Evolutionary conservation across 2,113 vertebrate genomes (phyloP), one percentile per base, ranked within the genome.

Genomic region (Protobothrops flavoviridis): DNA sequence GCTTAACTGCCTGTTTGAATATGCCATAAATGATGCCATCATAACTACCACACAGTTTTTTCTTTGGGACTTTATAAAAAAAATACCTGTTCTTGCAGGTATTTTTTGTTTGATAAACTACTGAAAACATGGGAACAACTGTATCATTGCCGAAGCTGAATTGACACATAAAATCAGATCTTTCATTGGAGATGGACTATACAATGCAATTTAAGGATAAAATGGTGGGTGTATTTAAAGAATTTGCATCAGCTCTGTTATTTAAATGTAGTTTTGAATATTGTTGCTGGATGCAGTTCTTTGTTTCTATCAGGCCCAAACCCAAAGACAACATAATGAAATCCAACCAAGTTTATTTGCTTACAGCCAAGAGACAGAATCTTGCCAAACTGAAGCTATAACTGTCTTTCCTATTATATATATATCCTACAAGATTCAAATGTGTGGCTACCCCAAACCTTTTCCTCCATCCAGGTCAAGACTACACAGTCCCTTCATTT

Each of bases 81-180:
- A 93, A 93, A 26, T 93, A 17, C 74, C 15, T 90, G 88, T 5
- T 90, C 53, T 26, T 89, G 92, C 91, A 94, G 93, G 61, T 92
- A 92, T 95, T 94, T 94, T 94, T 95, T 94, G 95, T 88, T 96
- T 96, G 95, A 91, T 94, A 94, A 91, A 93, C 89, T 93, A 92
- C 6, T 94, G 95, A 97, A 95, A 94, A 94, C 93, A 93, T 95
- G 88, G 85, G 56, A 90, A 85, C 94, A 96, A 94, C 92, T 91
- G 95, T 95, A 95, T 96, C 93, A 93, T 96, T 95, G 94, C 97
- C 95, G 97, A 97, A 94, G 91, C 89, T 96, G 93, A 97, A 95
- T 91, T 93, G 81, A 88, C 93, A 90, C 2, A 11, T 94, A 96
- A 96, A 94, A 94, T 96, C 94, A 96, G 96, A 55, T 97, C 91